Percentiles rank a stretch among this genome's conserved stretches.
These are phyloP conservation scores for Gortyna flavago DNA, from an alignment of 2,888 invertebrate species.

Conservation along the genomic window DNA sequence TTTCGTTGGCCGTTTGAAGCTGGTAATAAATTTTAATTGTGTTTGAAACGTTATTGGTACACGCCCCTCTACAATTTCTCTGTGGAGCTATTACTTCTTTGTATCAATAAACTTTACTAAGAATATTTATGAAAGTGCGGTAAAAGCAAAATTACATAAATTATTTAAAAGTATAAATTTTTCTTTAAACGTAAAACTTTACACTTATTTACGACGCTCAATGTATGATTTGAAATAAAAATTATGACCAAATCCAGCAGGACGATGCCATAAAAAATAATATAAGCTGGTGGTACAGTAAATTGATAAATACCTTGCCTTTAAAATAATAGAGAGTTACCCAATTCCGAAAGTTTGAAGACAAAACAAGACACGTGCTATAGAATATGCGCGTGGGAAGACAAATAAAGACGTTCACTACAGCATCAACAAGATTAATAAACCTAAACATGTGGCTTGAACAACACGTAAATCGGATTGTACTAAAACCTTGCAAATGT, in stretches of 20 bases:
- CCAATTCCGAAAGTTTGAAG: neutral
- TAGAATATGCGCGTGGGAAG: constrained; percentile 2
- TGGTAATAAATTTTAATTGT: constrained; percentile 58
- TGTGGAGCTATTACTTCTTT: constrained; percentile 47
- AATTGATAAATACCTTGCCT: too few relatives aligned
- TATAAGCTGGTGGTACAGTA: neutral
- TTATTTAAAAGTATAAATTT: constrained; percentile 14
- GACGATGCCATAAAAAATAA: too few relatives aligned
- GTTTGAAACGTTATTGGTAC: constrained; percentile 52
- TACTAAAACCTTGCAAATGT: constrained; percentile 33
- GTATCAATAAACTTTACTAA: constrained; percentile 53
- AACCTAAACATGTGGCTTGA: constrained; percentile 22
- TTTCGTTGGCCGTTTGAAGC: constrained; percentile 58
- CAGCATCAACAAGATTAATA: constrained; percentile 23
- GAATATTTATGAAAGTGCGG: constrained; percentile 44
- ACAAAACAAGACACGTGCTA: constrained; percentile 1
- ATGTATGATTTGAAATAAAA: neutral
- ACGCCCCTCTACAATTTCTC: constrained; percentile 48
- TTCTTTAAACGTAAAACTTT: neutral
- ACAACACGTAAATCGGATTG: constrained; percentile 39
- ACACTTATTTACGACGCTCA: neutral
- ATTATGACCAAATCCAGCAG: neutral
- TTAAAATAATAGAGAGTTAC: neutral
- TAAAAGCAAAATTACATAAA: constrained; percentile 39
- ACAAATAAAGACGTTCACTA: constrained; percentile 19